phyloP scores from a whole-genome alignment of 2,113 vertebrate genomes.

The Leptosomus discolor region DNA sequence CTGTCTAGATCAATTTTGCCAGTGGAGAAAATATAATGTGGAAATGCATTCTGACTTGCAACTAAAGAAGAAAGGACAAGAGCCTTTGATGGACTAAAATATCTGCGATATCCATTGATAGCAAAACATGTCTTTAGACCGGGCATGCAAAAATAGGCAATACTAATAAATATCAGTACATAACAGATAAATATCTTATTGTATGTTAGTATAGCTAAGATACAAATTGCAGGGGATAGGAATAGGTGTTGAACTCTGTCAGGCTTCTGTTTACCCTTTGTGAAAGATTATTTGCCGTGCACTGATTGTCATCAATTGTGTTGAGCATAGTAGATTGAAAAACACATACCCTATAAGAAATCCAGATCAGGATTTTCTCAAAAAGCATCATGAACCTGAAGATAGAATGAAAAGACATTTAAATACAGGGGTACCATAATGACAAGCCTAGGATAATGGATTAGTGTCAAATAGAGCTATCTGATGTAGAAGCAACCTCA shows the following conservation, averaged over 20 bases:
- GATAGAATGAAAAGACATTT: not conserved
- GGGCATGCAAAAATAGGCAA: not conserved
- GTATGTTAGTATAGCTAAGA: not conserved
- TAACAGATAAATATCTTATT: not conserved
- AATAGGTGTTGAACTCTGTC: not conserved
- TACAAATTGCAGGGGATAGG: not conserved
- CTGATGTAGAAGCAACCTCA: not conserved
- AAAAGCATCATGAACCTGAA: not conserved
- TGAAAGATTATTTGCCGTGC: not conserved
- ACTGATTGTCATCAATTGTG: not conserved
- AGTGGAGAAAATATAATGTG: not conserved
- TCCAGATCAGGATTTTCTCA: not conserved
- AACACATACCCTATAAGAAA: not conserved
- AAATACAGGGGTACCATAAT: not conserved
- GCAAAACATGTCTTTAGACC: not conserved
- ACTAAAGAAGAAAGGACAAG: not conserved
- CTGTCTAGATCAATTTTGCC: constrained; percentile 6
- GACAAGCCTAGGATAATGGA: not conserved
- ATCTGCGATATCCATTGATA: not conserved
- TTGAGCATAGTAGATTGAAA: not conserved
- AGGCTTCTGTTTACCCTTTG: not conserved
- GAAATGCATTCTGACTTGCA: not conserved
- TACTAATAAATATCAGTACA: not conserved
- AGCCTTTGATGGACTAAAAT: not conserved
- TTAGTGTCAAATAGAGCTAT: not conserved